Evolutionary conservation across 2,113 vertebrate species (phyloP).

Genomic region (Hemichromis elongatus): DNA sequence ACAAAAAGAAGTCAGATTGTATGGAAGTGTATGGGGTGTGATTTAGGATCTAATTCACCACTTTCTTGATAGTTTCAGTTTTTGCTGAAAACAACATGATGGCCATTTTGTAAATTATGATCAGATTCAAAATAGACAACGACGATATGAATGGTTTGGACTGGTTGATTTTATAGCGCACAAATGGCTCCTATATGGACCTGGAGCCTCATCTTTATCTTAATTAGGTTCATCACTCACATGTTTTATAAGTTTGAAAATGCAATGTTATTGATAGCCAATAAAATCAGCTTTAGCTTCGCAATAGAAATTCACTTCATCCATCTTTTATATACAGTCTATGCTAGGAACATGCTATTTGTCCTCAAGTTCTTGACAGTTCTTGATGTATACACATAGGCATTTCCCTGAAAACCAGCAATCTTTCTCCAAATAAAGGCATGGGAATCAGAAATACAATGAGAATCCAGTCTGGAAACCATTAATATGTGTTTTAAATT

Average conservation of each 20-base stretch:
- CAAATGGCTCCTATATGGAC: not conserved
- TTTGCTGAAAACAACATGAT: not conserved
- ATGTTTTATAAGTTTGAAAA: not conserved
- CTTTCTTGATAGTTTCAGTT: not conserved
- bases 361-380: not conserved
- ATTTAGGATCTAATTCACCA: not conserved
- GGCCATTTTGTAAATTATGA: not conserved
- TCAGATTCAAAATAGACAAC: not conserved
- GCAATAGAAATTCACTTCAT: not conserved
- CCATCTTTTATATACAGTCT: not conserved
- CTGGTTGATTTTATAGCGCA: not conserved
- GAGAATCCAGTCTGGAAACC: not conserved
- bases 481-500: not conserved
- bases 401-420: not conserved
- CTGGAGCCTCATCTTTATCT: accelerated
- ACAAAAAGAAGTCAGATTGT: not conserved
- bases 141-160: not conserved
- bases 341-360: not conserved
- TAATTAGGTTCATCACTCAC: not conserved
- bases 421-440: not conserved
- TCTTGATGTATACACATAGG: not conserved
- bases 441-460: not conserved
- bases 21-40: not conserved
- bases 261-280: not conserved
- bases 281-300: not conserved